Base-by-base conservation (phyloP, 2,797 vertebrate species). In the Hoplostethus atlanticus region DNA sequence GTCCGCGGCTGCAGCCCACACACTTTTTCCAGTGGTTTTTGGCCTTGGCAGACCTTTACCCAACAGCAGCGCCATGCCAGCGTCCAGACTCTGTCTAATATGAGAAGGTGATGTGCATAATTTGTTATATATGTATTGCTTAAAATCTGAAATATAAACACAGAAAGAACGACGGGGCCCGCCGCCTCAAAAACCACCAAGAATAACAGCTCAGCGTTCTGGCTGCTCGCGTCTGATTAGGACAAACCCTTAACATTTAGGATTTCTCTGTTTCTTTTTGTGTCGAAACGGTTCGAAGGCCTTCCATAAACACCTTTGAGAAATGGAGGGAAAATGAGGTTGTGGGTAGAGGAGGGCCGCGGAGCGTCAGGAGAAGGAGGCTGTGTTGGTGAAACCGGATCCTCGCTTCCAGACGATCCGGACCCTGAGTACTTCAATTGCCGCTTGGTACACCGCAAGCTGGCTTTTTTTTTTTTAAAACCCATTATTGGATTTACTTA, bases 81-180 rank as follows among this genome's bases (percentile, higher is more conserved):
- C 76, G 80, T 91, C 91, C 91, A 91, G 85, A 80, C 83, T 87
- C 75, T 73, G 85, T 86, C 89, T 89, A 92, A 93, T 82, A 90
- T 80, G 82, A 93, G 90, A 92, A 93, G 89, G 86, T 92, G 91
- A 93, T 94, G 87, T 91, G 91, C 88, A 91, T 93, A 93, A 93
- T 94, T 93, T 93, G 88, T 91, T 88, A 88, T 91, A 91, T 89
- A 92, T 90, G 86, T 89, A 92, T 93, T 92, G 83, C 86, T 86
- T 79, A 61, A 90, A 91, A 91, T 88, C 74, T 81, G 84, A 88
- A 91, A 90, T 83, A 87, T 91, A 91, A 93, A 91, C 83, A 91
- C 68, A 63, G 84, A 77, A 81, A 76, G 84, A 90, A 93, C 44
- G 84, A 92, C 86, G 21, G 84, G 71, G 87, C 76, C 79, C 11